Base-by-base conservation (phyloP, 2,888 invertebrate genomes). In the Lycia hirtaria region DNA sequence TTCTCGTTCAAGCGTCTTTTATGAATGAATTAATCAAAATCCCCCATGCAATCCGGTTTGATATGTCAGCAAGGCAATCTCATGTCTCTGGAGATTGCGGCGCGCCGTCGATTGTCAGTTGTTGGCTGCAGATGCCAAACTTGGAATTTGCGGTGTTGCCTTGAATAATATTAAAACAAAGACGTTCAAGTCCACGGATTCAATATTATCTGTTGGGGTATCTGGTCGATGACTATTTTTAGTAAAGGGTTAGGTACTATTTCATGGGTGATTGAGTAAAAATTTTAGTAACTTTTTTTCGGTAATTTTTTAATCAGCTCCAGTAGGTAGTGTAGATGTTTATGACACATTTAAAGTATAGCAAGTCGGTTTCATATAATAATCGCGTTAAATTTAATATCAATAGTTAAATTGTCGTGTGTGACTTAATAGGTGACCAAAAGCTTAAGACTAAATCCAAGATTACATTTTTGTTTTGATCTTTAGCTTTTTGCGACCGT, bases 41-140 rank as follows among this genome's bases (percentile, higher is more conserved):
- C 33, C 43, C 41, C 47, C 32, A 24, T 53, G 33, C 35, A 53
- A 55, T 57, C 35, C 63, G 14, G 51, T 47, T 24, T 33, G 54
- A 59, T 57, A 59, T 54, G 45, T 47, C 47, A 47, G 40, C 45
- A 43, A 61, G 43, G 55, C 28, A 52, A 61, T 50, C 50, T 50
- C 22, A n/a, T 53, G 35, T 43, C 37, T 41, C 54, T 20, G 22
- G 53, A 48, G 54, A 54, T 53, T 37, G 52, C 40, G 50, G 54
- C 48, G 33, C 51, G 28, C 32, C 30, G 24, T 26, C 51, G 53
- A 61, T 56, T 56, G 59, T 57, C 63, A 63, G 51, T 41, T 47
- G 51, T 55, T 59, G 61, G 63, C 61, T 53, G 56, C 59, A 65
- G 61, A 57, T 61, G 65, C 37, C 51, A 40, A 51, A 47, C 15